A percentile compares a stretch with the other conserved stretches of the same genome.
Evolutionary conservation across 2,113 vertebrate species (phyloP).

Genomic region (Charadrius vociferus): DNA sequence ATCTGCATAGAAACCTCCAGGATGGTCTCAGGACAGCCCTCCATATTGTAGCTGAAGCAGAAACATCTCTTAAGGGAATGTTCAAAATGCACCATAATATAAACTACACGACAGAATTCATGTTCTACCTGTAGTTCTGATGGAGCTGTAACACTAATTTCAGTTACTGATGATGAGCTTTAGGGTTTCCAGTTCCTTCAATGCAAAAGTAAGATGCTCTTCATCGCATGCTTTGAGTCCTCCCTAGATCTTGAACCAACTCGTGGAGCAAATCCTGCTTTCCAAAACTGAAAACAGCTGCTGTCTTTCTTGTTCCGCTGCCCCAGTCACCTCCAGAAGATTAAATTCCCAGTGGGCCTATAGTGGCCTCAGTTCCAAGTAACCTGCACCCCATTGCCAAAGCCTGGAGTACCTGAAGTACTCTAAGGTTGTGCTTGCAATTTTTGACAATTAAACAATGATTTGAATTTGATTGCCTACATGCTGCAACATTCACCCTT

Average conservation of each 20-base stretch:
- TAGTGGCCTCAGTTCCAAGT: too few species aligned
- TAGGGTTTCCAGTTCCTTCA: not conserved
- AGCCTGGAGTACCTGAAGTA: not conserved
- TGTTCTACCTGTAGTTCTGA: not conserved
- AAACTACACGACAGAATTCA: too few species aligned
- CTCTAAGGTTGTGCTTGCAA: not conserved
- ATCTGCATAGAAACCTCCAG: not conserved
- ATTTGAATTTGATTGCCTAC: not conserved
- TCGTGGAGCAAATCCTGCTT: not conserved
- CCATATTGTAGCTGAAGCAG: not conserved
- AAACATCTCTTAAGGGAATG: not conserved
- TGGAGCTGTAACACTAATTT: not conserved
- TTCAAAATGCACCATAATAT: not conserved
- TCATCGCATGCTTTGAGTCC: rapidly evolving
- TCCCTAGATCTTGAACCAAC: not conserved
- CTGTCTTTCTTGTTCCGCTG: not conserved
- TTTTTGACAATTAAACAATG: not conserved
- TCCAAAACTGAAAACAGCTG: not conserved
- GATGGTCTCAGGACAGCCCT: not conserved
- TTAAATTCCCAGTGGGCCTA: not conserved
- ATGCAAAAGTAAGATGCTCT: not conserved
- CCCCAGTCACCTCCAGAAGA: not conserved
- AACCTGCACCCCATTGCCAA: not conserved
- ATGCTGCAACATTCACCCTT: not conserved
- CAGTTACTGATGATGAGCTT: not conserved